These are phyloP conservation scores for Orthosia gothica DNA, from an alignment of 2,888 invertebrate genomes.

Conservation along the genomic window DNA sequence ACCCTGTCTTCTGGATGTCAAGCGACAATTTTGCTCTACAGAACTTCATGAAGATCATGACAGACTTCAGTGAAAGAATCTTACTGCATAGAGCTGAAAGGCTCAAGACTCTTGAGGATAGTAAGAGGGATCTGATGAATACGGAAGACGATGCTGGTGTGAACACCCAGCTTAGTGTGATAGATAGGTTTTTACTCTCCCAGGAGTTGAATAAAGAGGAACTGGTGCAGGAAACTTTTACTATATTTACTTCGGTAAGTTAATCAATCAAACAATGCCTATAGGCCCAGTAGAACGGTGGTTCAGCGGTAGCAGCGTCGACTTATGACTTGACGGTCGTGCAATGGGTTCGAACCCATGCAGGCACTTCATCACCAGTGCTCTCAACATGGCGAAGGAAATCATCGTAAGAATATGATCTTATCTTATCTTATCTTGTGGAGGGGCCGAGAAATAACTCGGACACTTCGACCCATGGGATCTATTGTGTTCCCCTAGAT, in stretches of 20 bases:
- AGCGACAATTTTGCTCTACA: conserved; percentile 64
- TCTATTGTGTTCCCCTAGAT: no score
- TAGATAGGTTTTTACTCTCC: conserved; percentile 84
- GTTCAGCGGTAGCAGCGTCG: no score
- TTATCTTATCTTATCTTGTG: no score
- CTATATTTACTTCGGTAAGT: conserved; percentile 86
- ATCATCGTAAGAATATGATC: no score
- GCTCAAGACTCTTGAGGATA: conserved; percentile 69
- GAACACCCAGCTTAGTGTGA: conserved; percentile 80
- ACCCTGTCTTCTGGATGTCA: conserved; percentile 80
- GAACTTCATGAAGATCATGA: conserved; percentile 63
- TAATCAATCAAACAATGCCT: no score
- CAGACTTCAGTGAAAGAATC: conserved; percentile 70
- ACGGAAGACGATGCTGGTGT: conserved; percentile 72
- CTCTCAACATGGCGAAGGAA: no score
- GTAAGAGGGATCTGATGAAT: conserved; percentile 69
- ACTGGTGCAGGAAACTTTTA: conserved; percentile 80
- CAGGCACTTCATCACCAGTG: no score
- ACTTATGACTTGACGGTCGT: no score
- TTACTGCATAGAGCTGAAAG: conserved; percentile 70
- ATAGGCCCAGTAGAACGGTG: no score
- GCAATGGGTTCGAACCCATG: no score
- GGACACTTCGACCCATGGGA: no score
- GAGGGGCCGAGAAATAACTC: no score
- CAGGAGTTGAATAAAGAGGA: conserved; percentile 75